Base-by-base conservation (phyloP, 1,140 invertebrate genomes). In the Potamilus streckersoni region DNA sequence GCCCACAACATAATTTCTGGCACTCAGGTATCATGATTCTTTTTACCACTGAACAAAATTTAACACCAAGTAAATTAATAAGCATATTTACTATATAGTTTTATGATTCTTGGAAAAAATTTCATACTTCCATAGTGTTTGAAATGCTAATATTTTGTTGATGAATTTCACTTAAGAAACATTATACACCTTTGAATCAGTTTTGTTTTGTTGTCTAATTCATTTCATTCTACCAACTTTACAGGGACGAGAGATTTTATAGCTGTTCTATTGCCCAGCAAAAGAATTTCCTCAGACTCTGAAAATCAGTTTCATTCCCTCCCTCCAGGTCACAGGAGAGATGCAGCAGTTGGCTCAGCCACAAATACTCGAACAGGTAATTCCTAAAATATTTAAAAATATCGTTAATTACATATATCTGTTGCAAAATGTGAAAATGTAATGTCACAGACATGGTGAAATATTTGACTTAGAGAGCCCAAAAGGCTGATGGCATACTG, bases 161-260 rank as follows among this genome's bases (percentile, higher is more conserved):
- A 49, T 49, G 38, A 49, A 49, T 49, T 49, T 49, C 38, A 16
- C 17, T 66, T 17, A 73, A 19, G 31, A 4, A 13, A 72, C 20
- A 23, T 72, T 62, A 49, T 20, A 3, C 31, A 20, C 1, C 3
- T 20, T 61, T 64, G 2, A 17, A 6, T 14, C 38, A 23, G 14
- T 15, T 31, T 60, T n/a, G 31, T 17, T 64, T 6, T 58, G 6
- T 8, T 49, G 31, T 19, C 11, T 31, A 19, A 6, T 20, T 31
- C 8, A 19, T 31, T 19, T n/a, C 65, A 67, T 20, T 11, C 15
- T 58, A 38, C 17, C 58, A 20, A 61, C n/a, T 74, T 80, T 81
- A 1, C 62, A 87, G 86, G 86, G 27, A 86, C 82, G 65, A 86
- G 86, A 68, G 88, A 89, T 74, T 69, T 89, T 17, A 70, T 74